These are phyloP conservation scores for Erpetoichthys calabaricus DNA, from an alignment of 2,797 vertebrate species.

Conservation along the genomic window DNA sequence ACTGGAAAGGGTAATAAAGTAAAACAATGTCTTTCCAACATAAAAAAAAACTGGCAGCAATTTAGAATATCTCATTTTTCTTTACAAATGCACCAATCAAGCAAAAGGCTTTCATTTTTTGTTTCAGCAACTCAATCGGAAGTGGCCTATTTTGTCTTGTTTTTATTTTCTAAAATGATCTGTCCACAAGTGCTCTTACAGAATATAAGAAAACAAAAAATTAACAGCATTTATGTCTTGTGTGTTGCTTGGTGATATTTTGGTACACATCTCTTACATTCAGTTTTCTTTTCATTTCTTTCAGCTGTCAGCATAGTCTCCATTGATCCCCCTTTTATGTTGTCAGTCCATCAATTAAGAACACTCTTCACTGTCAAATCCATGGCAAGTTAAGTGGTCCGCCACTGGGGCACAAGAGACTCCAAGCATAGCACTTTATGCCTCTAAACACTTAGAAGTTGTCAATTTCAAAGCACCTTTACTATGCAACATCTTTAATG, in stretches of 20 bases:
- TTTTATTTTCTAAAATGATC: too few relatives aligned
- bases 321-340: neutral
- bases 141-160: too few relatives aligned
- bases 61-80: too few relatives aligned
- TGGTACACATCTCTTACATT: conserved; percentile 6
- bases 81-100: too few relatives aligned
- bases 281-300: conserved; percentile 5
- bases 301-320: conserved; percentile 5
- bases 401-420: neutral
- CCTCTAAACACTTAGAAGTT: conserved; percentile 56
- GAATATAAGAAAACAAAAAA: too few relatives aligned
- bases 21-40: too few relatives aligned
- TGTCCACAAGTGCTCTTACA: too few relatives aligned
- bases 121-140: too few relatives aligned
- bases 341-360: neutral
- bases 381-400: conserved; percentile 2
- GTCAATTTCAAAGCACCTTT: conserved; percentile 71
- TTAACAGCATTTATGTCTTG: too few relatives aligned
- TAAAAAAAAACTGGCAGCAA: too few relatives aligned
- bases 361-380: conserved; percentile 2
- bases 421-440: conserved; percentile 34
- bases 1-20: too few relatives aligned
- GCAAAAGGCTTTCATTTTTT: too few relatives aligned
- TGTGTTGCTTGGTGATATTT: neutral
- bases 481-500: conserved; percentile 57